Conservation (phyloP, 2,797 vertebrate genomes). For the Triplophysa bombifrons region DNA sequence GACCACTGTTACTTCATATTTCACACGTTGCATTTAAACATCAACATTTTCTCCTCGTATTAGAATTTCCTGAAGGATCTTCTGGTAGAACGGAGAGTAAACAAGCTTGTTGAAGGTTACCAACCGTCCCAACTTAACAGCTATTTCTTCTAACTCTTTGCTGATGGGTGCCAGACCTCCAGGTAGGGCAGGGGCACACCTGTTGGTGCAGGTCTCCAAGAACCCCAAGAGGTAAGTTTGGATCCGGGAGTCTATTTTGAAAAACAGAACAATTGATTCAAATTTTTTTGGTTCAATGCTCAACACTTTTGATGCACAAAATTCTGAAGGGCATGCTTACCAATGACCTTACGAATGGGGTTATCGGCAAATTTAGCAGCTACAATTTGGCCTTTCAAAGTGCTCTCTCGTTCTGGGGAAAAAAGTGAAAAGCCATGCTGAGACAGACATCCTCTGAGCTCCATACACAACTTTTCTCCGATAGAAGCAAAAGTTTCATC, state of each 20-base stretch:
- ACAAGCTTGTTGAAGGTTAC: slow-evolving; percentile 98
- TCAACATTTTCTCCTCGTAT: slow-evolving; percentile 61
- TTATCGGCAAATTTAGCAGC: slow-evolving; percentile 79
- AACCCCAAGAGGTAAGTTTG: slow-evolving; percentile 84
- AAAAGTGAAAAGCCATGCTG: slow-evolving; percentile 83
- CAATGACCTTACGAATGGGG: slow-evolving; percentile 87
- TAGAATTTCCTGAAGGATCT: slow-evolving; percentile 82
- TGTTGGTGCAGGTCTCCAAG: slow-evolving; percentile 82
- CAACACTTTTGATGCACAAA: neutral
- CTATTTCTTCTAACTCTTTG: slow-evolving; percentile 88
- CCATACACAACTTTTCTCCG: slow-evolving; percentile 87
- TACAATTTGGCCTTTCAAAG: slow-evolving; percentile 88
- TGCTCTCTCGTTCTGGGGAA: slow-evolving; percentile 73
- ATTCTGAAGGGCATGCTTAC: slow-evolving; percentile 67
- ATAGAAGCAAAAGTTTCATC: slow-evolving; percentile 81
- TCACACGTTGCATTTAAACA: slow-evolving; percentile 47
- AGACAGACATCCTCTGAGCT: slow-evolving; percentile 82
- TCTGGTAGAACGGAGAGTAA: slow-evolving; percentile 93
- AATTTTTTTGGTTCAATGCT: neutral
- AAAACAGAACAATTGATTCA: neutral
- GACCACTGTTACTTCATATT: slow-evolving; percentile 7
- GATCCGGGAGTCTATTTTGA: slow-evolving; percentile 84
- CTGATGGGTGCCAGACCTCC: slow-evolving; percentile 88
- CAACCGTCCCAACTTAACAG: slow-evolving; percentile 84
- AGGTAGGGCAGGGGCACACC: slow-evolving; percentile 77